Base-by-base conservation (phyloP, 2,888 invertebrate species). In the Diploptera punctata region DNA sequence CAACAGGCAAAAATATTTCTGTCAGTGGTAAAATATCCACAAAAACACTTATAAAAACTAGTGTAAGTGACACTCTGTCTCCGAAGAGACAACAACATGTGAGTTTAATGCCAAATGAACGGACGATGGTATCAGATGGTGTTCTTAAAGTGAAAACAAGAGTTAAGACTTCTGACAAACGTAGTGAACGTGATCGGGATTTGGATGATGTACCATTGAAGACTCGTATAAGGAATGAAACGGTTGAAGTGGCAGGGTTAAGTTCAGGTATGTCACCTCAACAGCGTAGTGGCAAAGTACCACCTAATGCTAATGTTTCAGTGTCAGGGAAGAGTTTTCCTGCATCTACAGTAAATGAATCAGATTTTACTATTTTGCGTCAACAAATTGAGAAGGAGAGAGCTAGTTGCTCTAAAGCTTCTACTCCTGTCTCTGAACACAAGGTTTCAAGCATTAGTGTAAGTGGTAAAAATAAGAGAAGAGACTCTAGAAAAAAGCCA, bases 401-500 rank as follows among this genome's bases (percentile, higher is more conserved):
- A 10, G 10, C 38, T 13, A 21, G 38, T n/a, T n/a, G 43, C 13
- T 24, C n/a, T 0, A 65, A 65, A 10, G 16, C 49, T 10, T 7
- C 60, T 62, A 7, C 68, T 31, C 18, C 52, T 10, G 49, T 33
- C 18, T 16, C 69, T 13, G 54, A 44, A 31, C 69, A 69, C 24
- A 69, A 54, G 26, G 24, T 57, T 1, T 54, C 57, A 47, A 38
- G 29, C n/a, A 24, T 43, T 33, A 49, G 67, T 61, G 69, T 70
- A n/a, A 44, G 73, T 68, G 81, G 81, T 47, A 84, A 84, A 79
- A 82, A 82, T 68, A 84, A 84, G 77, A 83, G 84, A 80, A 87
- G 87, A 79, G 88, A 88, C 78, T 87, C 87, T 82, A 84, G 87
- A 79, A 88, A 87, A 80, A 88, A 88, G 78, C 80, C 85, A 21